Percentiles rank a stretch among this genome's conserved stretches.
Conservation (phyloP, 2,888 invertebrate species). For the Xanthia icteritia region DNA sequence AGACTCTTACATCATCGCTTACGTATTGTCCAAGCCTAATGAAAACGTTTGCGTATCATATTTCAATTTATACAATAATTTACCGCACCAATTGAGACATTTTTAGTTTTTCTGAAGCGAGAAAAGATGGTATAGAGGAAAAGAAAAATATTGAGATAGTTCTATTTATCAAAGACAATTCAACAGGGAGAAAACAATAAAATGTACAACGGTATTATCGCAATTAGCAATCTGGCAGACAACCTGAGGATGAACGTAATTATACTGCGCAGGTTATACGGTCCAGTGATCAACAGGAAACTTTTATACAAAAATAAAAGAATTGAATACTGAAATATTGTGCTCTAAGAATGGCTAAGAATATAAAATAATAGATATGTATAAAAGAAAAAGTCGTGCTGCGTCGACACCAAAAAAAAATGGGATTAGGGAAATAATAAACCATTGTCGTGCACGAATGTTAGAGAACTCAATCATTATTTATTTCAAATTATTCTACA, state of each 20-base stretch:
- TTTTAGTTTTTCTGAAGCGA: slow-evolving; percentile 24
- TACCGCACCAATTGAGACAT: slow-evolving; percentile 36
- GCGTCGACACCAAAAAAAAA: background rate
- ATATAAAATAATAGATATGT: too few species aligned
- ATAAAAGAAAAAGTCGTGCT: background rate
- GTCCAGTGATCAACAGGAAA: slow-evolving; percentile 23
- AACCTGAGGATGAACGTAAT: slow-evolving; percentile 31
- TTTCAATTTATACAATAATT: slow-evolving; percentile 43
- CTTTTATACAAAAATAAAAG: slow-evolving; percentile 26
- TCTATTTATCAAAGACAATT: slow-evolving; percentile 15
- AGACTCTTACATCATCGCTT: slow-evolving; percentile 49
- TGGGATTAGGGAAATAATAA: background rate
- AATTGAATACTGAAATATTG: slow-evolving; percentile 13
- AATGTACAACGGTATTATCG: slow-evolving; percentile 19
- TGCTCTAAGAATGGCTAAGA: background rate
- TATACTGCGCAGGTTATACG: slow-evolving; percentile 34
- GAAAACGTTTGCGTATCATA: slow-evolving; percentile 44
- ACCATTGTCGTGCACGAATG: background rate
- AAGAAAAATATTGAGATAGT: slow-evolving; percentile 6
- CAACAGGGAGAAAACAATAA: slow-evolving; percentile 6
- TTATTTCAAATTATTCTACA: background rate
- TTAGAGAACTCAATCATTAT: background rate
- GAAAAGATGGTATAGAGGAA: background rate
- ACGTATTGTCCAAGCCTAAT: slow-evolving; percentile 20
- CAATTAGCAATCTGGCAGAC: slow-evolving; percentile 35